Percentiles rank a stretch among this genome's conserved stretches.
Evolutionary conservation across 2,888 invertebrate species (phyloP).

Genomic region (Isotomurus palustris): DNA sequence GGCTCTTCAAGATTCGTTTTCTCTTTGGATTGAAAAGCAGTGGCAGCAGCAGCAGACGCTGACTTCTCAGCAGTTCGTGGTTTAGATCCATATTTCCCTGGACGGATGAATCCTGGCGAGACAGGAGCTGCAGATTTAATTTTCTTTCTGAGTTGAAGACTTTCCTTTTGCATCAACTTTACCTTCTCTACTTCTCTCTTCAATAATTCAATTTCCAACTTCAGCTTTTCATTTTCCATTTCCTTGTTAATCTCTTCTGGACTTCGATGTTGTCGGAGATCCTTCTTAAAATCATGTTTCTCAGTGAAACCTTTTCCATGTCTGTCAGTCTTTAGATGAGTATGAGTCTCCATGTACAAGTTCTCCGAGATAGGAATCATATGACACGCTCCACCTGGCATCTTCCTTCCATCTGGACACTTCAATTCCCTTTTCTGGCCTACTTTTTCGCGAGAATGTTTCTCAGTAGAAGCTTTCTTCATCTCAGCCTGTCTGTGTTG

Average conservation of each 20-base stretch:
- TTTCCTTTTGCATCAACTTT: no score
- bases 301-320: not conserved
- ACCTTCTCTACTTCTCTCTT: no score
- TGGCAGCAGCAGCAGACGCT: not conserved
- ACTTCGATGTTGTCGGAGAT: not conserved
- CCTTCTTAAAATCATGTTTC: no score
- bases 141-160: no score
- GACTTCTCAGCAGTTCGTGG: no score
- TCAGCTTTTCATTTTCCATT: not conserved
- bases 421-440: not conserved
- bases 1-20: not conserved
- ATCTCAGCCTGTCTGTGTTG: conserved; percentile 4
- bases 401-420: not conserved
- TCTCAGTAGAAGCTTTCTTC: not conserved
- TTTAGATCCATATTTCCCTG: no score
- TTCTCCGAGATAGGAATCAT: conserved; percentile 23
- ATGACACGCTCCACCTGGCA: conserved; percentile 9
- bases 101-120: no score
- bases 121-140: no score
- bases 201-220: no score
- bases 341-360: conserved; percentile 29
- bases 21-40: not conserved
- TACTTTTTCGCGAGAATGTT: not conserved
- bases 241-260: not conserved
- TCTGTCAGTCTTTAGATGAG: conserved; percentile 18